Evolutionary conservation across 37 sponge, comb jelly and placozoan genomes (phyloP).

Genomic region (Halichondria panicea): DNA sequence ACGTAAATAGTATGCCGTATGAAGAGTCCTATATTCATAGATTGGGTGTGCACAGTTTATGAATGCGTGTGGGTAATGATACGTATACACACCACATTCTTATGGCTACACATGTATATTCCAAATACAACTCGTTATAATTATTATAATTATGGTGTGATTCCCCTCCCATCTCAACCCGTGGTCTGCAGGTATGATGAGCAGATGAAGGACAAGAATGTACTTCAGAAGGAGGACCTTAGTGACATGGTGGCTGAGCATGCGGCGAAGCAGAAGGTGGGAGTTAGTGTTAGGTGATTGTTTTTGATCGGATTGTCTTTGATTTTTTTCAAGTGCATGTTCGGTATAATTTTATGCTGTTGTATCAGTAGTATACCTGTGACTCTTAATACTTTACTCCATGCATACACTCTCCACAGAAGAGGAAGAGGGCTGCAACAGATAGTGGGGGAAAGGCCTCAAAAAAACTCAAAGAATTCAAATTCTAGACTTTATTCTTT

Average conservation of each 20-base stretch:
- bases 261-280: constrained; percentile 82
- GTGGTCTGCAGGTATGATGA: constrained; percentile 74
- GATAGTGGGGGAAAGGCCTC: constrained; percentile 53
- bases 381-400: neutral
- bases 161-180: neutral
- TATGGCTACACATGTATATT: too few relatives aligned
- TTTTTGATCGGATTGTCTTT: too few relatives aligned
- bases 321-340: neutral
- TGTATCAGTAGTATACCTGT: neutral
- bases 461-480: constrained; percentile 86
- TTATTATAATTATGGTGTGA: too few relatives aligned
- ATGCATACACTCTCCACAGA: constrained; percentile 25
- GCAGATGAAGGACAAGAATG: constrained; percentile 63
- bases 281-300: neutral
- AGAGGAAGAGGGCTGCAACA: constrained; percentile 48
- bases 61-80: too few relatives aligned
- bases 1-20: too few relatives aligned
- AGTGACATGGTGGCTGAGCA: constrained; percentile 94
- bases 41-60: too few relatives aligned
- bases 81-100: too few relatives aligned
- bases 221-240: constrained; percentile 73
- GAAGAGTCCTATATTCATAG: too few relatives aligned
- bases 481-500: constrained; percentile 48
- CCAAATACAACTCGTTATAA: too few relatives aligned
- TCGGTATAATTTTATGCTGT: neutral